Conservation (phyloP, 2,797 vertebrate species). For the Ataeniobius toweri region DNA sequence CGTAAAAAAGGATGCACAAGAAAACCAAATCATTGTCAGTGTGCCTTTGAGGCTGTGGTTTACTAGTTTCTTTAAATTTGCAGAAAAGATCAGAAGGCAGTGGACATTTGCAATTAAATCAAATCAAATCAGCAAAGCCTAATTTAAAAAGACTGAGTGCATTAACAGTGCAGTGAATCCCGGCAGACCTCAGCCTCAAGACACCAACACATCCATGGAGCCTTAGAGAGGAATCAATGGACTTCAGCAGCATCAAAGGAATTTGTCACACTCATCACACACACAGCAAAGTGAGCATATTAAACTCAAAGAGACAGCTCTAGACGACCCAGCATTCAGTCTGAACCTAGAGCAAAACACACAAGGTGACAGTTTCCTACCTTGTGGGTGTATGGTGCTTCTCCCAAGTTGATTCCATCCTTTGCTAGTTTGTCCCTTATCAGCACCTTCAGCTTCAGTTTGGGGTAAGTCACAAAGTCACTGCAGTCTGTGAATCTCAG, state of each 20-base stretch:
- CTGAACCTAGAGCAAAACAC: not conserved
- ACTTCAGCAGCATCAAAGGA: constrained; percentile 53
- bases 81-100: not conserved
- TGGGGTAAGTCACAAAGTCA: constrained; percentile 87
- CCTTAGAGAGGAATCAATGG: constrained; percentile 13
- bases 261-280: constrained; percentile 58
- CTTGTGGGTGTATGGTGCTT: constrained; percentile 90
- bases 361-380: constrained; percentile 74
- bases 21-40: not conserved
- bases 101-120: constrained; percentile 1
- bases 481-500: constrained; percentile 63
- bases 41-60: not conserved
- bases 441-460: constrained; percentile 93
- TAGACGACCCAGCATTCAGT: constrained; percentile 8
- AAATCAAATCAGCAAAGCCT: not conserved
- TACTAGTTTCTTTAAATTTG: not conserved
- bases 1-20: not conserved
- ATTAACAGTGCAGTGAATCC: constrained; percentile 1
- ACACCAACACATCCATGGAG: constrained; percentile 18
- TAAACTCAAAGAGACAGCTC: constrained; percentile 45
- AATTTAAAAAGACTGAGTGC: constrained; percentile 9
- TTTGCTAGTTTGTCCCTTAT: constrained; percentile 93
- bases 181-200: constrained; percentile 12
- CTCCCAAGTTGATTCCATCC: constrained; percentile 92
- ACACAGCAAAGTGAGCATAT: constrained; percentile 25